These are phyloP conservation scores for Augochlorella aurata DNA, from an alignment of 2,888 invertebrate genomes.

Conservation along the genomic window DNA sequence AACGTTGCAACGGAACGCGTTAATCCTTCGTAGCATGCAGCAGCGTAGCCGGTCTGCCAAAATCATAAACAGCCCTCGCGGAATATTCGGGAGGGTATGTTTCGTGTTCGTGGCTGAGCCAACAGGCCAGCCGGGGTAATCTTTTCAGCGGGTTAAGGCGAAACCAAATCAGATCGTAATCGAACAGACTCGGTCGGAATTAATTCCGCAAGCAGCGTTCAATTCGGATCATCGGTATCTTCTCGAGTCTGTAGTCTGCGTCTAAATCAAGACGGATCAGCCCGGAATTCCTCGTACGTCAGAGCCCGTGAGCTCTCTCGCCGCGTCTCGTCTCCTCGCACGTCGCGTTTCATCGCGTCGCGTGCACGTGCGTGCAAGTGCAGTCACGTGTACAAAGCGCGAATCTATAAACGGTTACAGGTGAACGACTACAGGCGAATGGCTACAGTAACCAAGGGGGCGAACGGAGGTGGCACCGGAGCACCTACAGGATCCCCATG, in stretches of 20 bases:
- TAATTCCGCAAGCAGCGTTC: slow-evolving; percentile 19
- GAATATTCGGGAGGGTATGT: neutral
- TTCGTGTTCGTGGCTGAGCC: neutral
- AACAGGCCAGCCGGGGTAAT: neutral
- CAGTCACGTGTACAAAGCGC: slow-evolving; percentile 42
- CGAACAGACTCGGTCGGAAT: neutral
- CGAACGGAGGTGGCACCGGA: neutral
- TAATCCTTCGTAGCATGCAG: neutral
- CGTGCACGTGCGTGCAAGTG: slow-evolving; percentile 26
- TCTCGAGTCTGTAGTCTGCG: slow-evolving; percentile 29
- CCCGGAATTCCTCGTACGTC: slow-evolving; percentile 52
- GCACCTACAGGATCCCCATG: slow-evolving; percentile 21
- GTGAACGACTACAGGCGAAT: neutral
- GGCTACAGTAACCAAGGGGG: neutral
- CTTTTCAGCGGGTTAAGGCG: neutral
- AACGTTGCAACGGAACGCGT: neutral
- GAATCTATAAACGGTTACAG: slow-evolving; percentile 44
- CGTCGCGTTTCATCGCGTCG: slow-evolving; percentile 28
- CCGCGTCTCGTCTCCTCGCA: neutral
- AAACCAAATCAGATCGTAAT: neutral
- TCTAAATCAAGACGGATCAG: slow-evolving; percentile 59
- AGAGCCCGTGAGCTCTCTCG: slow-evolving; percentile 23
- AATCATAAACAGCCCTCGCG: neutral
- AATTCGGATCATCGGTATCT: slow-evolving; percentile 44
- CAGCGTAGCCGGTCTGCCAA: neutral